phyloP scores from a whole-genome alignment of 2,113 vertebrate genomes.

The Proterorhinus semilunaris region DNA sequence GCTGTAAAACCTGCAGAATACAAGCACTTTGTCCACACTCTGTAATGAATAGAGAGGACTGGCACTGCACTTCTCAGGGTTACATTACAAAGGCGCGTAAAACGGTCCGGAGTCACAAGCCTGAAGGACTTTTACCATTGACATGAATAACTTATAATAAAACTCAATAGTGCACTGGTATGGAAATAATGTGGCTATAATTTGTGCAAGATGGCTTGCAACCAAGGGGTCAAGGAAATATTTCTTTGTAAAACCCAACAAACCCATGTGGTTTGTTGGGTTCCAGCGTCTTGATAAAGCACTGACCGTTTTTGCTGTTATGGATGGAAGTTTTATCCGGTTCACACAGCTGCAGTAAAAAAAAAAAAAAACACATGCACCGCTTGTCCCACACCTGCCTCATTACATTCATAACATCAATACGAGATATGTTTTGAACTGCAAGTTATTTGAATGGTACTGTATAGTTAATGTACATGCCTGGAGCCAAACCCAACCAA shows the following conservation, averaged over 20 bases:
- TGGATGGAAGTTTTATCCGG: constrained; percentile 43
- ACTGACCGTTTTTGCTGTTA: constrained; percentile 35
- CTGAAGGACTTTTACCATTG: constrained; percentile 26
- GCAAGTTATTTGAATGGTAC: too few relatives aligned
- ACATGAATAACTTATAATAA: constrained; percentile 37
- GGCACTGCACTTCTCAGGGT: constrained; percentile 45
- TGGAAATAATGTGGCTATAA: background rate
- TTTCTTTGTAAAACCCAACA: background rate
- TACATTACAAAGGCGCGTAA: constrained; percentile 47
- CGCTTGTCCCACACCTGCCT: constrained; percentile 10
- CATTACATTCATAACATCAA: background rate
- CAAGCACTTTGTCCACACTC: constrained; percentile 32
- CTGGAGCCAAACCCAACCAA: too few relatives aligned
- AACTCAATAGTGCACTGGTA: background rate
- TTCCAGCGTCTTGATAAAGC: constrained; percentile 51
- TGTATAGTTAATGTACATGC: too few relatives aligned
- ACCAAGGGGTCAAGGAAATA: constrained; percentile 30
- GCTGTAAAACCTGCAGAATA: constrained; percentile 43
- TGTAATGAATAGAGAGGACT: constrained; percentile 48
- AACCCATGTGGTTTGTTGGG: constrained; percentile 1
- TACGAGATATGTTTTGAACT: background rate
- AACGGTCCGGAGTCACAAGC: constrained; percentile 45
- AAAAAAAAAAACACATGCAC: constrained; percentile 44
- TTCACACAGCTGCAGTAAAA: constrained; percentile 63
- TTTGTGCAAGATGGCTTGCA: constrained; percentile 24